Evolutionary conservation across 2,888 invertebrate species (phyloP), one percentile per base, ranked within the genome.

Genomic region (Calameuta filiformis): DNA sequence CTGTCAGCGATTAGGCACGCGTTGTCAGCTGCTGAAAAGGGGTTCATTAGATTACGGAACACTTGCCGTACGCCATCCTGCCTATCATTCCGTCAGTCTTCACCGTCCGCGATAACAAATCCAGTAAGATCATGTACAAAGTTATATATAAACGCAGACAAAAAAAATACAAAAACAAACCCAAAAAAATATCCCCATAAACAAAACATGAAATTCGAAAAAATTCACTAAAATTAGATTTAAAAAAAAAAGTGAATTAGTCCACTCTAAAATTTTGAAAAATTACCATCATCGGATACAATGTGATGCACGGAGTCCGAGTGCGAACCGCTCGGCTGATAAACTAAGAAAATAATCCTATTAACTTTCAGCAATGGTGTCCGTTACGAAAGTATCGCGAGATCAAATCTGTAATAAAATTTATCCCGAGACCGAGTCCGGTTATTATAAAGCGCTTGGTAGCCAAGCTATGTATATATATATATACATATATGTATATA

Each of bases 1-100:
- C 83, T 83, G 85, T 84, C 85, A 84, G 83, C 83, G 85, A 86
- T 86, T 86, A 86, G 85, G 85, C 84, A 85, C 83, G 85, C 83
- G 84, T 85, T 86, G 85, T 85, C 85, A 84, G 85, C 81, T 82
- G 83, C 78, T 86, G 85, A 81, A 86, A 85, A 85, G 85, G 56
- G 85, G 85, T 84, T 85, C 85, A 85, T 85, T 85, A 85, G 84
- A 85, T 85, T 85, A 85, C 83, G 80, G 76, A 84, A 82, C 83
- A 81, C 82, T 83, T 82, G 81, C 83, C 79, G 81, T 80, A 79
- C 79, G 79, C 80, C 81, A 80, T 81, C 77, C 78, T 79, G 81
- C 79, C 80, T 77, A 79, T 81, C 83, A 82, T 79, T 79, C 81
- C 81, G 82, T 81, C 81, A 79, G 79, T 69, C 71, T 71, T 31